phyloP scores from a whole-genome alignment of 2,113 vertebrate species.

The Cricetomys ansorgei region DNA sequence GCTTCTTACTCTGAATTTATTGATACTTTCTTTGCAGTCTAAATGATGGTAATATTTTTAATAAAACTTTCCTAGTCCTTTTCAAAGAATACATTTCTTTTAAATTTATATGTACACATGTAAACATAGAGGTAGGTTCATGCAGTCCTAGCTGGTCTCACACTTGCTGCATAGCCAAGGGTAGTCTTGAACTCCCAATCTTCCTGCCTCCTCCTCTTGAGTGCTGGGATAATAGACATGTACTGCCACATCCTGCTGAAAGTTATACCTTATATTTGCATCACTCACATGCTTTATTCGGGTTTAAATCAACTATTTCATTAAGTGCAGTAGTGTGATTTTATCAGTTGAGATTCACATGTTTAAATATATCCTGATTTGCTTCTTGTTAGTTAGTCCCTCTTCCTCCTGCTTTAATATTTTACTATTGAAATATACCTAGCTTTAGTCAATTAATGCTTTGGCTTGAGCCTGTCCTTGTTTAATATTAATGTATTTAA shows the following conservation, averaged over 20 bases:
- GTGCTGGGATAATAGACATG: neutral
- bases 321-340: neutral
- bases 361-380: neutral
- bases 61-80: neutral
- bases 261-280: neutral
- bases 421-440: neutral
- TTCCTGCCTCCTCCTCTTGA: neutral
- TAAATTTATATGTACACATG: neutral
- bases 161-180: neutral
- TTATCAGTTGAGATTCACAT: neutral
- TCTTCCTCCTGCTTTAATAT: neutral
- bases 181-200: neutral
- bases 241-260: neutral
- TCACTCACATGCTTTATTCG: neutral
- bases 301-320: neutral
- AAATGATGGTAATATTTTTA: neutral
- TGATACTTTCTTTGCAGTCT: slow-evolving; percentile 4
- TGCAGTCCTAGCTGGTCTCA: neutral
- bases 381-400: neutral
- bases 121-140: neutral
- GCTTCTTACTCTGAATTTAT: neutral
- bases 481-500: neutral
- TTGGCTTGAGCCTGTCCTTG: neutral
- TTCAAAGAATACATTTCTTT: neutral
- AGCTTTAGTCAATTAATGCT: neutral